These are phyloP conservation scores for Andrena bucephala DNA, from an alignment of 2,888 invertebrate species.

Conservation along the genomic window DNA sequence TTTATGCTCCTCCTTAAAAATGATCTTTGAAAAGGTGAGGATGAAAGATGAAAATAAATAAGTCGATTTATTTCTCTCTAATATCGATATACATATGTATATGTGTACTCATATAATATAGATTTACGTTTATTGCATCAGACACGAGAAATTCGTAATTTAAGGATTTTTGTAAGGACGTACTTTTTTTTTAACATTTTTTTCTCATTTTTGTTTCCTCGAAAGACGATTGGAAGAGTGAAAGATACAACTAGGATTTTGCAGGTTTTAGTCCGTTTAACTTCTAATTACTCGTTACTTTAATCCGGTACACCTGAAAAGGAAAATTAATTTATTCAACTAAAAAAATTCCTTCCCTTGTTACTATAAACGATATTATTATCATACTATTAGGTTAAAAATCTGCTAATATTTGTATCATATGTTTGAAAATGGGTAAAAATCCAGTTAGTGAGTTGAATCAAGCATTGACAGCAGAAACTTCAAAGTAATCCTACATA, in stretches of 20 bases:
- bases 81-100: conserved; percentile 46
- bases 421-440: too few relatives aligned
- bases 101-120: conserved; percentile 17
- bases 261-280: conserved; percentile 35
- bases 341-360: background rate
- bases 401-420: too few relatives aligned
- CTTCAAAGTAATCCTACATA: background rate
- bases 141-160: conserved; percentile 65
- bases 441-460: too few relatives aligned
- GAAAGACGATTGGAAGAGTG: conserved; percentile 60
- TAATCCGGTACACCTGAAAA: conserved; percentile 74
- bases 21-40: background rate
- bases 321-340: background rate
- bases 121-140: conserved; percentile 68
- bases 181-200: conserved; percentile 1
- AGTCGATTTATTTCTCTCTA: conserved; percentile 50
- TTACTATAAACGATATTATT: background rate
- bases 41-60: conserved; percentile 45
- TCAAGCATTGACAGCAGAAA: background rate
- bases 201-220: conserved; percentile 1
- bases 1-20: conserved; percentile 12
- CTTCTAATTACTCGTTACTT: conserved; percentile 19
- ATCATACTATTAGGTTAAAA: too few relatives aligned
- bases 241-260: conserved; percentile 48
- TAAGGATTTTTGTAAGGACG: conserved; percentile 40